Conservation (phyloP, 2,888 invertebrate genomes). For the Metacarcinus magister region DNA sequence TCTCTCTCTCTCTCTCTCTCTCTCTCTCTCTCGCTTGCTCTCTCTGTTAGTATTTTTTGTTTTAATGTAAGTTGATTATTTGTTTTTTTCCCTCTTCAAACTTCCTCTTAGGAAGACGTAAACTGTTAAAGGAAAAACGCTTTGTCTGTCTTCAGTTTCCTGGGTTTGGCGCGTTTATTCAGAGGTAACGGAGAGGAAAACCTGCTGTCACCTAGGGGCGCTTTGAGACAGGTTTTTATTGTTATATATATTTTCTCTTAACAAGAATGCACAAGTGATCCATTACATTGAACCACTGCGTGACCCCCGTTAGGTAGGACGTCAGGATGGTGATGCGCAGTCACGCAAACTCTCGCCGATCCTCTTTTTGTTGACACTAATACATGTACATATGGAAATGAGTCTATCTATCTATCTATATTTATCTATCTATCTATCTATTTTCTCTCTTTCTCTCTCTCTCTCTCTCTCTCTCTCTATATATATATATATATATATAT, state of each 20-base stretch:
- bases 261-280: too few species aligned
- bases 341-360: too few species aligned
- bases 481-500: neutral
- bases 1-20: constrained; percentile 11
- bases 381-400: too few species aligned
- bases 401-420: neutral
- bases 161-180: neutral
- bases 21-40: too few species aligned
- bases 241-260: neutral
- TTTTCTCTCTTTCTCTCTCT: neutral
- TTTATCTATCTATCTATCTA: neutral
- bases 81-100: neutral
- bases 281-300: neutral
- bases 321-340: too few species aligned
- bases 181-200: neutral
- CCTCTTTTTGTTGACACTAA: too few species aligned
- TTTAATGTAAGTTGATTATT: neutral
- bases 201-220: neutral
- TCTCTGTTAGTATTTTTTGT: neutral
- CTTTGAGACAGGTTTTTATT: neutral
- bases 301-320: too few species aligned
- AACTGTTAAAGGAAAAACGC: neutral
- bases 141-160: neutral
- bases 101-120: neutral
- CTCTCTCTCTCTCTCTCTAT: neutral